Percentiles rank a stretch among this genome's conserved stretches.
These are phyloP conservation scores for Nestor notabilis DNA, from an alignment of 2,113 vertebrate genomes.

Conservation along the genomic window DNA sequence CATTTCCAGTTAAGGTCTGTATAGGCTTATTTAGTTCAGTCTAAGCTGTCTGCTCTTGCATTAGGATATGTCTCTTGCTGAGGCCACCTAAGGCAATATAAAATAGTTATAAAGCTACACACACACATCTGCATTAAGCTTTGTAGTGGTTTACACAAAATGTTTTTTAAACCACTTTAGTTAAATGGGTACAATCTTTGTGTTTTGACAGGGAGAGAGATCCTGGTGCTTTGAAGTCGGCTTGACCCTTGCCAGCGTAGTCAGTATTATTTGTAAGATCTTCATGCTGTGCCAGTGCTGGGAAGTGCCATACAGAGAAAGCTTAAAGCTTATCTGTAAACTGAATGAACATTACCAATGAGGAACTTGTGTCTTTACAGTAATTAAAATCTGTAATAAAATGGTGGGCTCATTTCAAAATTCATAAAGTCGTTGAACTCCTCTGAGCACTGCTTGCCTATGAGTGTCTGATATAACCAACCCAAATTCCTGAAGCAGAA, in stretches of 20 bases:
- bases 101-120: not conserved
- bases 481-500: not conserved
- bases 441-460: not conserved
- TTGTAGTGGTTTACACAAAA: not conserved
- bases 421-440: not conserved
- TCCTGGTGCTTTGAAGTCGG: not conserved
- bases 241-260: not conserved
- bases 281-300: not conserved
- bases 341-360: not conserved
- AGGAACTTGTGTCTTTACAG: not conserved
- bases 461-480: not conserved
- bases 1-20: not conserved
- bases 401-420: not conserved
- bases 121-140: not conserved
- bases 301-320: not conserved
- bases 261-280: not conserved
- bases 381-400: not conserved
- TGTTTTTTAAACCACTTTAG: not conserved
- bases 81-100: not conserved
- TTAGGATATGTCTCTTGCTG: not conserved
- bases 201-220: conserved; percentile 30
- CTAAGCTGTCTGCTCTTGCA: not conserved
- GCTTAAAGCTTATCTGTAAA: not conserved
- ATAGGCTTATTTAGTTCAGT: not conserved
- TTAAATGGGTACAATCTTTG: not conserved